Percentiles rank a stretch among this genome's conserved stretches.
Evolutionary conservation across 2,888 invertebrate genomes (phyloP).

Genomic region (Iselma pallidipennis): DNA sequence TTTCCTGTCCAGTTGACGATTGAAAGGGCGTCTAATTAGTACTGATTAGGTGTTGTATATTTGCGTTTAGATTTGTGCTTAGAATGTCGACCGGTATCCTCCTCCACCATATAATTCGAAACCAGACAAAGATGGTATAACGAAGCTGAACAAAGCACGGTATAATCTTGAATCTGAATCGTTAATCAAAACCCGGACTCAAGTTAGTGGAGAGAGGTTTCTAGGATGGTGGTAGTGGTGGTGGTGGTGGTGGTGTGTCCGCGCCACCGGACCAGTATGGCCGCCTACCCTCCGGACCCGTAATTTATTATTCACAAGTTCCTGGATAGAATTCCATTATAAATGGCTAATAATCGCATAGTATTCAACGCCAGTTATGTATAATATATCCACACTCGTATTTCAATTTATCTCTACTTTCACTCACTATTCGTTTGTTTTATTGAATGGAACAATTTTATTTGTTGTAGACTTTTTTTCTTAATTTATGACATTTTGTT

Average conservation of each 20-base stretch:
- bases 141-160: conserved; percentile 31
- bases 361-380: conserved; percentile 1
- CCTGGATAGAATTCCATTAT: conserved; percentile 51
- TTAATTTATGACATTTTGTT: conserved; percentile 10
- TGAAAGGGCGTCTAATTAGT: neutral
- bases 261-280: conserved; percentile 29
- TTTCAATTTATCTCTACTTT: no score
- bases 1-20: neutral
- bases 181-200: conserved; percentile 49
- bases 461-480: no score
- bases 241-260: no score
- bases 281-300: conserved; percentile 32
- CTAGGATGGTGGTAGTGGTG: no score
- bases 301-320: conserved; percentile 55
- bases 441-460: neutral
- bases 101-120: conserved; percentile 23
- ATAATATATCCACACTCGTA: neutral
- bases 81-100: conserved; percentile 20
- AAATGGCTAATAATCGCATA: conserved; percentile 46
- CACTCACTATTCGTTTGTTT: neutral
- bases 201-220: conserved; percentile 38
- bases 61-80: neutral
- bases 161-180: conserved; percentile 43
- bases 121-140: conserved; percentile 28
- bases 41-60: neutral